These are phyloP conservation scores for Cataglyphis cursor DNA, from an alignment of 2,888 invertebrate species.

Conservation along the genomic window DNA sequence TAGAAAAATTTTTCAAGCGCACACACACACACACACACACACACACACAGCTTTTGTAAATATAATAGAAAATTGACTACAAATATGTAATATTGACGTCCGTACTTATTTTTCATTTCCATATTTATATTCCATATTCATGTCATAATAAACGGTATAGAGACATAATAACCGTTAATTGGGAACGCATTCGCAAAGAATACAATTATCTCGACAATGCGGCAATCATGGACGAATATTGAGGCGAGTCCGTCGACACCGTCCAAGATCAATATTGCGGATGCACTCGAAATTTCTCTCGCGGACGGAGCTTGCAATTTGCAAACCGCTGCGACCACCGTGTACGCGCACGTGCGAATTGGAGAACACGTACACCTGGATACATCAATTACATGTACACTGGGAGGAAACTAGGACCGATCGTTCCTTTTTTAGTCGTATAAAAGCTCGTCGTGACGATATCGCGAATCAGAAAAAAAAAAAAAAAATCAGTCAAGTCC, in stretches of 20 bases:
- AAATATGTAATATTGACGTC: neutral
- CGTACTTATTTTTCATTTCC: conserved; percentile 3
- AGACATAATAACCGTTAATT: conserved; percentile 34
- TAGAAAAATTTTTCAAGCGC: neutral
- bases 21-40: neutral
- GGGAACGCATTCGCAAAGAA: conserved; percentile 9
- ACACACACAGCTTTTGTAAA: neutral
- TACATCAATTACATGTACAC: neutral
- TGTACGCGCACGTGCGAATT: conserved; percentile 8
- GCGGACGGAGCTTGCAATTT: conserved; percentile 24
- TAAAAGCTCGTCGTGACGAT: neutral
- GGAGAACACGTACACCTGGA: neutral
- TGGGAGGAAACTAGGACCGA: conserved; percentile 50
- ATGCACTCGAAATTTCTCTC: conserved; percentile 41
- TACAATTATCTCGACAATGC: conserved; percentile 38
- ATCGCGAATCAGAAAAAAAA: conserved; percentile 1
- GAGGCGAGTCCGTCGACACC: conserved; percentile 6
- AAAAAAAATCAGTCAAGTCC: conserved; percentile 58
- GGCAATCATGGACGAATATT: conserved; percentile 21
- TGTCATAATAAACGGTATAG: neutral
- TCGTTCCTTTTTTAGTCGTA: conserved; percentile 14
- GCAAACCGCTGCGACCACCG: conserved; percentile 24
- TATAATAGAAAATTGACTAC: neutral
- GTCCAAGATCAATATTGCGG: conserved; percentile 42
- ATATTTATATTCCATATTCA: conserved; percentile 19